A percentile compares a stretch with the other conserved stretches of the same genome.
These are phyloP conservation scores for Callimorpha dominula DNA, from an alignment of 2,888 invertebrate genomes.

Conservation along the genomic window DNA sequence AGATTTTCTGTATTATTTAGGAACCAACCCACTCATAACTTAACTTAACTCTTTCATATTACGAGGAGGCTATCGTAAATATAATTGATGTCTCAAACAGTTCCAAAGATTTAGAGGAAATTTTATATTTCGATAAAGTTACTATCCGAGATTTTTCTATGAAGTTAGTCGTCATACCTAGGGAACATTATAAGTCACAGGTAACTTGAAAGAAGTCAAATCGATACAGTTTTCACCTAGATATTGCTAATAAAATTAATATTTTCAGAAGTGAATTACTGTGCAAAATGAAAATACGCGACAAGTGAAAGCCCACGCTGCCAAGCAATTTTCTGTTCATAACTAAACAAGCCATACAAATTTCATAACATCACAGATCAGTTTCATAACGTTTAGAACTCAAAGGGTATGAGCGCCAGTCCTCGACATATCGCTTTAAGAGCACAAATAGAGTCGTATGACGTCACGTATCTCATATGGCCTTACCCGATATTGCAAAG, in stretches of 20 bases:
- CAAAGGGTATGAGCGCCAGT: conserved; percentile 28
- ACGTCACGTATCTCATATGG: conserved; percentile 59
- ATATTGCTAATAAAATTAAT: background rate
- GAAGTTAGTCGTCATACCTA: background rate
- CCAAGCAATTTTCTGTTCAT: background rate
- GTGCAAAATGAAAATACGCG: background rate
- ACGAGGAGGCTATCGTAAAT: no score
- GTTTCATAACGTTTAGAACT: conserved; percentile 32
- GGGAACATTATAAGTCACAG: background rate
- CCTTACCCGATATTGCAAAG: conserved; percentile 52
- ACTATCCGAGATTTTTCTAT: background rate
- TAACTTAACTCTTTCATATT: no score
- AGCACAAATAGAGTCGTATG: conserved; percentile 47
- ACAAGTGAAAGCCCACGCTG: background rate
- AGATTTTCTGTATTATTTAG: no score
- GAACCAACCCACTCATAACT: no score
- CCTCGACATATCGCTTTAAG: conserved; percentile 41
- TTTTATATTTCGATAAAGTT: background rate
- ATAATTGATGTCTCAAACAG: background rate
- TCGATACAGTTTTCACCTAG: background rate
- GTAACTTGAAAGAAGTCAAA: background rate
- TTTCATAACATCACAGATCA: conserved; percentile 13
- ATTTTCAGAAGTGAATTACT: background rate
- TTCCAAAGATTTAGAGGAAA: background rate
- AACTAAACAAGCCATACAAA: conserved; percentile 2